phyloP scores from a whole-genome alignment of 2,888 invertebrate species.

The Bursaphelenchus okinawaensis region DNA sequence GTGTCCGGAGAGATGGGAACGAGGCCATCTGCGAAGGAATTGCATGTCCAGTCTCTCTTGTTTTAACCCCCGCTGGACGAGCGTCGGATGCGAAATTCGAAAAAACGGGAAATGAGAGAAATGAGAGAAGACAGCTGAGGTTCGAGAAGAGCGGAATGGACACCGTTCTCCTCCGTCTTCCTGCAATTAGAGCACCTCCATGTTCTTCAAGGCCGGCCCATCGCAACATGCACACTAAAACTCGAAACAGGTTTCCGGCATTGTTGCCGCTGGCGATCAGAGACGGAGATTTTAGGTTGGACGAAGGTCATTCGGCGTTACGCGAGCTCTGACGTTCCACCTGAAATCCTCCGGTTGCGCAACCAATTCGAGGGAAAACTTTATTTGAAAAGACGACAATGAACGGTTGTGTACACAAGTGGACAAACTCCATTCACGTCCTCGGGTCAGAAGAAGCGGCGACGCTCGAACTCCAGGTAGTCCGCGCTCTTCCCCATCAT shows the following conservation, averaged over 20 bases:
- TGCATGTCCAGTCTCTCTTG: not conserved
- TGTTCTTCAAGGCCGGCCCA: not conserved
- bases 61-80: not conserved
- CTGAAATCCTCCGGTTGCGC: not conserved
- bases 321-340: not conserved
- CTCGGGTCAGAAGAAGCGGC: not conserved
- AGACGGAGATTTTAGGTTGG: not conserved
- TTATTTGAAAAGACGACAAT: not conserved
- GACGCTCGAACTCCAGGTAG: not conserved
- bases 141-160: not conserved
- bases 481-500: not conserved
- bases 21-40: not conserved
- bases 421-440: not conserved
- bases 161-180: not conserved
- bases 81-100: not conserved
- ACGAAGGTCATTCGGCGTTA: not conserved
- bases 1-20: not conserved
- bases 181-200: not conserved
- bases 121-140: not conserved
- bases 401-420: not conserved
- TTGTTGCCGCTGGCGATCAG: not conserved
- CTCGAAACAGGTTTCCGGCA: not conserved
- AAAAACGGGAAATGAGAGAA: not conserved
- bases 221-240: not conserved
- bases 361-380: no score